Conservation (phyloP, 2,888 invertebrate species). For the Plagodis dolabraria region DNA sequence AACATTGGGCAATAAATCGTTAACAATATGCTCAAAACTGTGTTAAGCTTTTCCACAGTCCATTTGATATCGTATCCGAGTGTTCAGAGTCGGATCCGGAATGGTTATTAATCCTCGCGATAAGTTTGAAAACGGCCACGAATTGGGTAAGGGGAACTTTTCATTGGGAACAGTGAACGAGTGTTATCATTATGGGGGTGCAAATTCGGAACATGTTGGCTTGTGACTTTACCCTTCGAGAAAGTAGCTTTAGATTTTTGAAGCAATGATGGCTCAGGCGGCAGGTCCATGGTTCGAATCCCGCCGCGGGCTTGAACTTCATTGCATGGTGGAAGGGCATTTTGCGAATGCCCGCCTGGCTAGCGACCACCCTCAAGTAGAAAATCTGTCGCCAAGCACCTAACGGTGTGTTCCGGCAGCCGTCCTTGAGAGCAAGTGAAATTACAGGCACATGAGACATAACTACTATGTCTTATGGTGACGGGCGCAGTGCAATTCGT, state of each 20-base stretch:
- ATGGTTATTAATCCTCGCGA: slow-evolving; percentile 56
- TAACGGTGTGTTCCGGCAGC: no score
- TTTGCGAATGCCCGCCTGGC: no score
- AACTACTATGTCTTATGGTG: no score
- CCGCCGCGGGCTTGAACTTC: no score
- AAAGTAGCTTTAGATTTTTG: background rate
- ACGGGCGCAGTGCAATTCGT: no score
- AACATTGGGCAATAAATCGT: slow-evolving; percentile 22
- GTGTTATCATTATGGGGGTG: slow-evolving; percentile 4
- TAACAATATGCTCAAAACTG: slow-evolving; percentile 28
- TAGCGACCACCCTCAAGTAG: no score
- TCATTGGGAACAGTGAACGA: slow-evolving; percentile 20
- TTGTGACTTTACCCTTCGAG: background rate
- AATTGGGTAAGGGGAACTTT: slow-evolving; percentile 28
- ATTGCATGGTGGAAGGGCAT: no score
- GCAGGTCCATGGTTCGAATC: no score
- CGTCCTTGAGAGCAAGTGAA: no score
- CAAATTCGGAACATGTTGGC: background rate
- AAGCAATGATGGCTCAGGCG: no score
- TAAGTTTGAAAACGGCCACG: slow-evolving; percentile 48
- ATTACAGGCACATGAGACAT: no score
- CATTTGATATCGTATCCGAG: slow-evolving; percentile 28
- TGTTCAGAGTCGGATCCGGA: slow-evolving; percentile 37
- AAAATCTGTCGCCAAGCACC: no score
- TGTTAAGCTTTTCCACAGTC: slow-evolving; percentile 27